Evolutionary conservation across 2,888 invertebrate genomes (phyloP).

Genomic region (Platycnemis pennipes): DNA sequence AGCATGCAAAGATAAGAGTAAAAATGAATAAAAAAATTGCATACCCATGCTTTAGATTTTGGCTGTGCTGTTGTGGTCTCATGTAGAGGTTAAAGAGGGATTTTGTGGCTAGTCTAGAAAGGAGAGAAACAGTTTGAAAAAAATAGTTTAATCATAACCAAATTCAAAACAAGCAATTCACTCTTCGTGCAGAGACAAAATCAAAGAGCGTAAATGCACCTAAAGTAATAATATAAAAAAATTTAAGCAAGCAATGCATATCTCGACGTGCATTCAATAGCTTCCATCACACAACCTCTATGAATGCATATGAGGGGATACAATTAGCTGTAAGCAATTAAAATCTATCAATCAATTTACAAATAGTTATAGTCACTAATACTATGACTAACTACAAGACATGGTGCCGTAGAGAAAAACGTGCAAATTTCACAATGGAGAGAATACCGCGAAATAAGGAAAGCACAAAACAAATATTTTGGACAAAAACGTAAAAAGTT

Average conservation of each 20-base stretch:
- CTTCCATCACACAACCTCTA: not conserved
- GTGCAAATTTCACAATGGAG: not conserved
- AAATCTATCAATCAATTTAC: not conserved
- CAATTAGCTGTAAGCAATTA: not conserved
- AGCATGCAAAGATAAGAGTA: slow-evolving; percentile 41
- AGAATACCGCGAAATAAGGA: no score
- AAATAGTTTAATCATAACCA: slow-evolving; percentile 49
- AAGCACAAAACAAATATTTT: no score
- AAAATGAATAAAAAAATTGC: slow-evolving; percentile 76
- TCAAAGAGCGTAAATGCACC: not conserved
- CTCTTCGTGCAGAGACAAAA: not conserved
- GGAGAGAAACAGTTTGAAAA: slow-evolving; percentile 47
- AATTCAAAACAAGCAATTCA: not conserved
- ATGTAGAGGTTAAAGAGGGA: slow-evolving; percentile 86
- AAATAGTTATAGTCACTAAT: not conserved
- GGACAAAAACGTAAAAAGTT: no score
- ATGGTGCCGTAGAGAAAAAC: not conserved
- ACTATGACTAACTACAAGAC: not conserved
- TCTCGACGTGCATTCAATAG: not conserved
- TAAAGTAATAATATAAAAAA: not conserved
- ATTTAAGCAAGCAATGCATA: not conserved
- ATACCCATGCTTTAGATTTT: slow-evolving; percentile 87
- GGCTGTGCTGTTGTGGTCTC: slow-evolving; percentile 84
- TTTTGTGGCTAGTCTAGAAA: slow-evolving; percentile 86
- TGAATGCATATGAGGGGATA: not conserved